Conservation (phyloP, 1,140 invertebrate species). For the Thalassaphorura encarpata region DNA sequence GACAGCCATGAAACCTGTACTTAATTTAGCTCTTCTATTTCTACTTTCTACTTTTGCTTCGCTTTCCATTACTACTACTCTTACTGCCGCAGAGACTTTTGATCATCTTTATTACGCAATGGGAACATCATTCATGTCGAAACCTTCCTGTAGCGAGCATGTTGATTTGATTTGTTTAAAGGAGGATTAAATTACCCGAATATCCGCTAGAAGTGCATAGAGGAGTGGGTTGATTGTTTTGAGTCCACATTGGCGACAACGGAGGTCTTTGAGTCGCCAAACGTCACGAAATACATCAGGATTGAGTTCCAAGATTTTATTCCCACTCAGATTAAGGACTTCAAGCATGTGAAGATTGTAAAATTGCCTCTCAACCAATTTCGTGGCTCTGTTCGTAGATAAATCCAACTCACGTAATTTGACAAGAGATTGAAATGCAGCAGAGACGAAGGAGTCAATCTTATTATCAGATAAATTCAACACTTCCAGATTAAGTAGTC, state of each 20-base stretch:
- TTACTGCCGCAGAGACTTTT: too few species aligned
- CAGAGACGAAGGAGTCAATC: slow-evolving; percentile 48
- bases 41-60: too few species aligned
- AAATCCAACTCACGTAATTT: slow-evolving; percentile 56
- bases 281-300: slow-evolving; percentile 68
- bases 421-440: slow-evolving; percentile 56
- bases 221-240: slow-evolving; percentile 62
- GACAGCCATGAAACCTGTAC: too few species aligned
- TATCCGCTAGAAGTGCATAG: slow-evolving; percentile 56
- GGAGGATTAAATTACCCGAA: slow-evolving; percentile 37
- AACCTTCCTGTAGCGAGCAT: too few species aligned
- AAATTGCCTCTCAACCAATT: slow-evolving; percentile 56
- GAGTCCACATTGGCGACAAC: slow-evolving; percentile 56
- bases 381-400: slow-evolving; percentile 55
- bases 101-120: too few species aligned
- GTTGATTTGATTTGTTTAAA: too few species aligned
- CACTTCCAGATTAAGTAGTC: slow-evolving; percentile 36
- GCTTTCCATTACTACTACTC: too few species aligned
- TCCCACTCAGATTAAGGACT: slow-evolving; percentile 60
- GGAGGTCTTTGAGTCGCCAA: slow-evolving; percentile 49
- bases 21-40: too few species aligned
- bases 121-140: too few species aligned
- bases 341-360: slow-evolving; percentile 52
- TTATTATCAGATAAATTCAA: slow-evolving; percentile 43
- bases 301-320: slow-evolving; percentile 56